Conservation (phyloP, 2,888 invertebrate genomes). For the Tachina lurida region DNA sequence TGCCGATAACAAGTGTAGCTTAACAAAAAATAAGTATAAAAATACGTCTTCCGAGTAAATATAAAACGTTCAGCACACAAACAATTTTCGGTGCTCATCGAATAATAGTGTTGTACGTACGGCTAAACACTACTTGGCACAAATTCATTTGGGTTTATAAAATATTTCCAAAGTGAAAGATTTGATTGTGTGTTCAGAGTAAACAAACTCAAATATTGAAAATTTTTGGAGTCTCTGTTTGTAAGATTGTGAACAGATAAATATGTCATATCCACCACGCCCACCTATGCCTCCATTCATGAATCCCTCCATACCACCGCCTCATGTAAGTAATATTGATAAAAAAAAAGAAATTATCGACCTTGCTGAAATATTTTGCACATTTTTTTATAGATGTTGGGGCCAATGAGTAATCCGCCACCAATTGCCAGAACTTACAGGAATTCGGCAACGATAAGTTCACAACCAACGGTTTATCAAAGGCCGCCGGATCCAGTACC, state of each 20-base stretch:
- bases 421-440: constrained; percentile 81
- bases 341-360: neutral
- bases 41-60: neutral
- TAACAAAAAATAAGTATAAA: constrained; percentile 10
- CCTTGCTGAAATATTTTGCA: constrained; percentile 9
- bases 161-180: neutral
- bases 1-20: constrained; percentile 25
- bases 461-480: constrained; percentile 82
- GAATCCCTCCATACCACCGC: constrained; percentile 88
- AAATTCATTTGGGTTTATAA: constrained; percentile 21
- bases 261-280: constrained; percentile 96
- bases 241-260: constrained; percentile 19
- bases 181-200: neutral
- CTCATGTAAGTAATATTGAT: constrained; percentile 79
- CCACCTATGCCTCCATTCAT: constrained; percentile 90
- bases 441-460: constrained; percentile 83
- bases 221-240: constrained; percentile 34
- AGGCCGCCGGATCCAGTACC: constrained; percentile 80
- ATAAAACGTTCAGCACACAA: constrained; percentile 24
- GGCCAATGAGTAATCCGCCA: constrained; percentile 83
- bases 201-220: constrained; percentile 4
- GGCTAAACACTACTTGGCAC: constrained; percentile 56
- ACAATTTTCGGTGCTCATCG: constrained; percentile 27
- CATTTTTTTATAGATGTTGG: constrained; percentile 83
- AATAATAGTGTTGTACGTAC: constrained; percentile 32